Evolutionary conservation across 2,888 invertebrate genomes (phyloP).

Genomic region (Alloscopus bannaensis): DNA sequence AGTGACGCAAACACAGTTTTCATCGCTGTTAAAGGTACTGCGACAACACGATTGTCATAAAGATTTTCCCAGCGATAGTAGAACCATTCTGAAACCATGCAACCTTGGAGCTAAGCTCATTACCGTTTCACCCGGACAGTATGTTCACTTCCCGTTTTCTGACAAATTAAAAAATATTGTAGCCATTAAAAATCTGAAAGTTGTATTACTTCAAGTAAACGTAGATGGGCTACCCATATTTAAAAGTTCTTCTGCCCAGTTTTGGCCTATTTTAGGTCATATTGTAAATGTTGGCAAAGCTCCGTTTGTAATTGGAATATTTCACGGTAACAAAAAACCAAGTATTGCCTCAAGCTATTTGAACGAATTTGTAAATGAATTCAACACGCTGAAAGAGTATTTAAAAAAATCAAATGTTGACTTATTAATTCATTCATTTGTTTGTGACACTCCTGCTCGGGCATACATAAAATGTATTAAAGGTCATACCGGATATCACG

Average conservation of each 20-base stretch:
- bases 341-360: neutral
- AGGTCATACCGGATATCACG: constrained; percentile 22
- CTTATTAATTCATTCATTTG: too few species aligned
- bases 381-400: neutral
- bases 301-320: constrained; percentile 26
- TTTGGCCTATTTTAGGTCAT: constrained; percentile 39
- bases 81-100: neutral
- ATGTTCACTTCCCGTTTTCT: neutral
- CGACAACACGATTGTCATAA: neutral
- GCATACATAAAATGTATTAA: constrained; percentile 24
- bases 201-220: constrained; percentile 26
- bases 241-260: constrained; percentile 13
- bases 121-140: neutral
- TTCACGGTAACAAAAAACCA: constrained; percentile 30
- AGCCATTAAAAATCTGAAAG: too few species aligned
- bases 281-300: neutral
- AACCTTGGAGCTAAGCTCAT: neutral
- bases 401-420: neutral
- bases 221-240: constrained; percentile 38
- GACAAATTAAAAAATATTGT: too few species aligned
- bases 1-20: neutral
- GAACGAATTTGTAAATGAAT: constrained; percentile 22
- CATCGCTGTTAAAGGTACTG: neutral
- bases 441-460: constrained; percentile 42
- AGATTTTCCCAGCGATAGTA: neutral